Evolutionary conservation across 2,797 vertebrate genomes (phyloP).

Genomic region (Vipera latastei): DNA sequence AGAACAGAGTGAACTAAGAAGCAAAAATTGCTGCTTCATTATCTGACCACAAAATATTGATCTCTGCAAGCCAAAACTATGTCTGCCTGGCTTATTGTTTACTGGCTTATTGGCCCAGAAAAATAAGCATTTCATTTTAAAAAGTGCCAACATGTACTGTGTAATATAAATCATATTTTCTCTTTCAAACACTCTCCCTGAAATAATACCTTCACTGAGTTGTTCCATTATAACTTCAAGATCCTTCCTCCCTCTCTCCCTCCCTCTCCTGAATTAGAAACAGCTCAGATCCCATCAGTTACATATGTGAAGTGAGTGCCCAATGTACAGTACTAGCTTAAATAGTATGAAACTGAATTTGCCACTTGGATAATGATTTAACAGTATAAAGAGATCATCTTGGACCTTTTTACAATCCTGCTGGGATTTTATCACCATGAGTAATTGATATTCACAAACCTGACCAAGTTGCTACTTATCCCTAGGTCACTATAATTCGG

Average conservation of each 20-base stretch:
- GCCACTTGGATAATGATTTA: not conserved
- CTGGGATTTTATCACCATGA: not conserved
- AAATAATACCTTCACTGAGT: not conserved
- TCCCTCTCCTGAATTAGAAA: too few relatives aligned
- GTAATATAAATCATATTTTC: not conserved
- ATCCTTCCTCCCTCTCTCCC: not conserved
- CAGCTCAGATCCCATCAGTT: not conserved
- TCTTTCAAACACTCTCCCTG: not conserved
- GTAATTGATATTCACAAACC: not conserved
- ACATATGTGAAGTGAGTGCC: not conserved
- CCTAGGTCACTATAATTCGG: not conserved
- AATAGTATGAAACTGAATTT: not conserved
- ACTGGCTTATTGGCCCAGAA: not conserved
- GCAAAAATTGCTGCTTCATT: not conserved
- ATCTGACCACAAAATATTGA: not conserved
- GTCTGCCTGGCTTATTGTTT: not conserved
- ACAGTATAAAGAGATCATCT: not conserved
- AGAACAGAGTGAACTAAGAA: not conserved
- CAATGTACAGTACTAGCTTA: not conserved
- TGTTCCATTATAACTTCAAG: not conserved
- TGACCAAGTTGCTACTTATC: not conserved
- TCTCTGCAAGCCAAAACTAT: not conserved
- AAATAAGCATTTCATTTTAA: not conserved
- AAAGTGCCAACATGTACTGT: not conserved
- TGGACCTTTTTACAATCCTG: not conserved